Evolutionary conservation across 2,888 invertebrate species (phyloP).

Genomic region (Rapana venosa): DNA sequence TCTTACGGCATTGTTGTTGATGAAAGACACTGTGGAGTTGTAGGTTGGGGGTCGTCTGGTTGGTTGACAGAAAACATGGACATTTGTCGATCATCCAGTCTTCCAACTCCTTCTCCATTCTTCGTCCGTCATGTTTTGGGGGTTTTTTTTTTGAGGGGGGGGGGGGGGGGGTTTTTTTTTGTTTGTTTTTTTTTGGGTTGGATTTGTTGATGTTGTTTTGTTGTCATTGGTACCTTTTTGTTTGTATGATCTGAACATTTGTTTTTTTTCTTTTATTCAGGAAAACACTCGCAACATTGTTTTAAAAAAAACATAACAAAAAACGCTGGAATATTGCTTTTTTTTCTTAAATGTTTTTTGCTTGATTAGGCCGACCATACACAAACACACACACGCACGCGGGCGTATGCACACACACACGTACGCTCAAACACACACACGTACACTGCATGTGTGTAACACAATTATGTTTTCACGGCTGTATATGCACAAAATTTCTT

Average conservation of each 20-base stretch:
- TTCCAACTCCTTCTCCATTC: slow-evolving; percentile 20
- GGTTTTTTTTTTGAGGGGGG: not conserved
- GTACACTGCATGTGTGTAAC: not conserved
- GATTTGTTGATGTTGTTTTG: not conserved
- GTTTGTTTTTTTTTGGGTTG: not conserved
- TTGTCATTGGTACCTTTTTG: too few species aligned
- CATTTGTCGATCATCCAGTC: slow-evolving; percentile 33
- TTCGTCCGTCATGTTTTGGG: not conserved
- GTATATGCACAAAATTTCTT: too few species aligned
- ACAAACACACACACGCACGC: not conserved
- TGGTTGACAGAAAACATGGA: slow-evolving; percentile 4
- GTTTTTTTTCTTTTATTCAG: too few species aligned
- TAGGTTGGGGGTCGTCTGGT: slow-evolving; percentile 28
- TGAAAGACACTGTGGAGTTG: not conserved
- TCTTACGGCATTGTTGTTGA: too few species aligned
- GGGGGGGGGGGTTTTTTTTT: too few species aligned
- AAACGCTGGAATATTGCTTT: too few species aligned
- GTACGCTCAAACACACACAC: not conserved
- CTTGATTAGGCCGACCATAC: not conserved
- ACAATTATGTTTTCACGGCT: too few species aligned
- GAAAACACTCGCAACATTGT: too few species aligned
- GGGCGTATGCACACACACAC: not conserved
- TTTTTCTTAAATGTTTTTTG: too few species aligned
- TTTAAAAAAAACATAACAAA: too few species aligned
- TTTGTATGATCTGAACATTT: too few species aligned